These are phyloP conservation scores for Microplitis mediator DNA, from an alignment of 1,140 invertebrate genomes.

Conservation along the genomic window DNA sequence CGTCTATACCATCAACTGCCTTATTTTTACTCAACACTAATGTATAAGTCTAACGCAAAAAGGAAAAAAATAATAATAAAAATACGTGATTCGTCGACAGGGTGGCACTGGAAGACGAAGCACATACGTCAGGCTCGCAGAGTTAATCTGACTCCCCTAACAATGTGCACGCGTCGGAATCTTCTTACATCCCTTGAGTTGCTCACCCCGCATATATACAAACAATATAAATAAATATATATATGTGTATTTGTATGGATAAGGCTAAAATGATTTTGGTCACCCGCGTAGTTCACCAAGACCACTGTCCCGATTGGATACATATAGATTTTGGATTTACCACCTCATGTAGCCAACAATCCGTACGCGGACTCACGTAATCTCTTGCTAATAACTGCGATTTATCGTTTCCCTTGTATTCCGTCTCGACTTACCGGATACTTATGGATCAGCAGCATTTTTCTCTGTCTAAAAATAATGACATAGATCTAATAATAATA, in stretches of 20 bases:
- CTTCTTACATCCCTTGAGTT: slow-evolving; percentile 53
- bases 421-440: slow-evolving; percentile 31
- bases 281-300: slow-evolving; percentile 10
- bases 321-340: slow-evolving; percentile 60
- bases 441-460: background rate
- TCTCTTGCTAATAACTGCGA: slow-evolving; percentile 62
- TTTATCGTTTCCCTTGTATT: slow-evolving; percentile 48
- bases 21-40: background rate
- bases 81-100: slow-evolving; percentile 23
- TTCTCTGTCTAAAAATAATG: background rate
- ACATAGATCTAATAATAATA: too few species aligned
- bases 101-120: slow-evolving; percentile 29
- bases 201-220: slow-evolving; percentile 15
- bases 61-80: background rate
- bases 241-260: background rate
- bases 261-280: background rate
- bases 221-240: background rate
- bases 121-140: slow-evolving; percentile 59
- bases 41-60: background rate
- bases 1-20: background rate
- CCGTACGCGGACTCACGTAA: slow-evolving; percentile 54
- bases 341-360: slow-evolving; percentile 36
- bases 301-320: slow-evolving; percentile 29
- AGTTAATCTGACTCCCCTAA: slow-evolving; percentile 63
- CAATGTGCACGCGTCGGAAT: slow-evolving; percentile 64